Conservation (phyloP, 2,888 invertebrate species). For the Meteorus cinctellus region DNA sequence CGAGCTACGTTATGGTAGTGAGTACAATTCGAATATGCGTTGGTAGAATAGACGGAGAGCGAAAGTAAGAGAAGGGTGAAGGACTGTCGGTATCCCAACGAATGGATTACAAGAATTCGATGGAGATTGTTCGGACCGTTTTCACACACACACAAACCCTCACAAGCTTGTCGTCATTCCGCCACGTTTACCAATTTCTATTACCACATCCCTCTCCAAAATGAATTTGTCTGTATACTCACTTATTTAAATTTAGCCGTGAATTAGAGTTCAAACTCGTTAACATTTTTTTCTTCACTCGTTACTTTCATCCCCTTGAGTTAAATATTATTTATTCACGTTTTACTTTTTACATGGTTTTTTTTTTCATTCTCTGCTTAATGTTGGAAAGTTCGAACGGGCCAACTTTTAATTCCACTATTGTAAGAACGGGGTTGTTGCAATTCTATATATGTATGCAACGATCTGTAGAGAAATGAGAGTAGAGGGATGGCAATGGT, state of each 20-base stretch:
- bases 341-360: background rate
- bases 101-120: conserved; percentile 49
- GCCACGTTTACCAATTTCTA: conserved; percentile 54
- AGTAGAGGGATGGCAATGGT: background rate
- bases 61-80: conserved; percentile 21
- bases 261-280: conserved; percentile 20
- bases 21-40: conserved; percentile 27
- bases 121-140: conserved; percentile 55
- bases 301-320: background rate
- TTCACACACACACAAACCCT: background rate
- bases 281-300: background rate
- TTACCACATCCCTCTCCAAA: background rate
- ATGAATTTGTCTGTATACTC: background rate
- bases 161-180: conserved; percentile 62
- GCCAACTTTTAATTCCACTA: conserved; percentile 21
- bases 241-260: background rate
- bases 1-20: conserved; percentile 43
- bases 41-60: conserved; percentile 13
- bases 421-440: conserved; percentile 11
- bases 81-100: conserved; percentile 30
- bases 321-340: background rate
- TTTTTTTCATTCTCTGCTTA: conserved; percentile 1
- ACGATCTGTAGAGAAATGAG: background rate
- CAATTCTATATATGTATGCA: conserved; percentile 12
- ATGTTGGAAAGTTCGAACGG: conserved; percentile 3